Evolutionary conservation across 2,888 invertebrate genomes (phyloP), one percentile per base, ranked within the genome.

Genomic region (Lumbricus terrestris): DNA sequence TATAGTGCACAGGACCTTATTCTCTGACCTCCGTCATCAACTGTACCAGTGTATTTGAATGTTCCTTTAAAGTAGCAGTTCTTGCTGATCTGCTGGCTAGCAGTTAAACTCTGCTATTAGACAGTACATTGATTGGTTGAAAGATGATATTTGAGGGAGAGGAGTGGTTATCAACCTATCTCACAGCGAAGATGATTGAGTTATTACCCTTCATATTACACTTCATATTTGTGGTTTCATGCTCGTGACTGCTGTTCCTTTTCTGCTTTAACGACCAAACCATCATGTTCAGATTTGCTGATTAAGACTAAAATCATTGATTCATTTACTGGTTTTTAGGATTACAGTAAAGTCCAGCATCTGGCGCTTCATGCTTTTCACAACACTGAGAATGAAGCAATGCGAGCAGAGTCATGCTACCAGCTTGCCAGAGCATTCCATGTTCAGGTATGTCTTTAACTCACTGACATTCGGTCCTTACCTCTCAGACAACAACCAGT

Each of bases 381-480:
- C 95, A 98, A 98, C 94, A 99, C 99, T 0, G 99, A 99, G 95
- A 99, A 99, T 95, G 99, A 99, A 95, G 97, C 98, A 0, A 99
- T 99, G 98, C 96, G 99, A 82, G 99, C 99, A 0, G 99, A 99
- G 95, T 98, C 98, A 94, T 99, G 99, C 94, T 99, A 99, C 94
- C 99, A 99, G 94, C 95, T 99, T 91, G 99, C 99, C 0, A 96
- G 99, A 54, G 97, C 98, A 33, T 99, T 98, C 95, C 99, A 99
- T 94, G 98, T 98, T 0, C 93, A 95, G 94, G 94, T 96, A 92
- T 92, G 92, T 35, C 38, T 82, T 38, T 35, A 89, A 37, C 82
- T 33, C n/a, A 82, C 82, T 18, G 85, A 20, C 20, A 29, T 85
- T 35, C 33, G 11, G 18, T 35, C 85, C 23, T 47, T 47, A 4